Evolutionary conservation across 2,797 vertebrate genomes (phyloP).

Genomic region (Sebastes hubbsi): DNA sequence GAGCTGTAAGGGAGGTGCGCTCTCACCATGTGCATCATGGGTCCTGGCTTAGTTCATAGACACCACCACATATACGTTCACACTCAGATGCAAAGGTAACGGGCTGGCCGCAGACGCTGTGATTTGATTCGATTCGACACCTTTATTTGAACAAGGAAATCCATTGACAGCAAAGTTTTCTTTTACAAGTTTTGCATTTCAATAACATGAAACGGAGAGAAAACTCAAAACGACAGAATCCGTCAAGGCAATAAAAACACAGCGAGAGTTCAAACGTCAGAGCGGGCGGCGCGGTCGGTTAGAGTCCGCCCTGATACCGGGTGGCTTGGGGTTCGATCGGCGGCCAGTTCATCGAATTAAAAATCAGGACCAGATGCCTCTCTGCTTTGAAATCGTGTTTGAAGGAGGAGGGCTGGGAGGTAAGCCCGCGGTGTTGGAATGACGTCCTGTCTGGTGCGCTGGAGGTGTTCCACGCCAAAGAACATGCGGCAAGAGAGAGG

Average conservation of each 20-base stretch:
- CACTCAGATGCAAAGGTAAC: background rate
- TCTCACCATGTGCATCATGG: constrained; percentile 19
- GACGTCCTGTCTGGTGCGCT: background rate
- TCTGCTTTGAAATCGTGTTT: constrained; percentile 10
- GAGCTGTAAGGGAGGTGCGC: constrained; percentile 49
- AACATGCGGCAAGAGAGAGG: background rate
- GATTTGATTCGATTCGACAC: constrained; percentile 36
- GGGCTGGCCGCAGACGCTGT: background rate
- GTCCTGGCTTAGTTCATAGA: background rate
- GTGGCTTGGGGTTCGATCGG: constrained; percentile 25
- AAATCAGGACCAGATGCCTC: constrained; percentile 54
- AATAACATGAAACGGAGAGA: constrained; percentile 17
- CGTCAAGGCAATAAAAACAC: constrained; percentile 37
- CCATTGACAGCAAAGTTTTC: constrained; percentile 17
- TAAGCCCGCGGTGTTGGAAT: background rate
- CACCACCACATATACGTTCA: background rate
- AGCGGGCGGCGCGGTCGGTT: background rate
- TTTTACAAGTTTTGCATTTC: constrained; percentile 19
- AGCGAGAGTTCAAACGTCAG: background rate
- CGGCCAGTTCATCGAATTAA: constrained; percentile 22
- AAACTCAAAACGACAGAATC: constrained; percentile 22
- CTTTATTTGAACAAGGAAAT: constrained; percentile 49
- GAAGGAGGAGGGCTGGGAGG: constrained; percentile 5
- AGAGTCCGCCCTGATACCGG: constrained; percentile 15
- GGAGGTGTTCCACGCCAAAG: background rate